Evolutionary conservation across 2,888 invertebrate species (phyloP).

Genomic region (Unio delphinus): DNA sequence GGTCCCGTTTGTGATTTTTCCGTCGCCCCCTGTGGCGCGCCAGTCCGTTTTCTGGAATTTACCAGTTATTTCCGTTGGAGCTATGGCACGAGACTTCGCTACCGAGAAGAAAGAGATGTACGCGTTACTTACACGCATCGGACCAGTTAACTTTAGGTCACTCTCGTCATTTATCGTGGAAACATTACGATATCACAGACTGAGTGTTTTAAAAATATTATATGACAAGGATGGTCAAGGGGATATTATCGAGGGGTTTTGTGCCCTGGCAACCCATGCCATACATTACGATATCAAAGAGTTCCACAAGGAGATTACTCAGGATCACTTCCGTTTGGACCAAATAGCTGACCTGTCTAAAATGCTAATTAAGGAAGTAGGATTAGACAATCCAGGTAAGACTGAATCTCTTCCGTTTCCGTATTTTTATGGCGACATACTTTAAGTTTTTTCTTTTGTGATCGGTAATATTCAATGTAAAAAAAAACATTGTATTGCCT

Average conservation of each 20-base stretch:
- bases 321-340: slow-evolving; percentile 50
- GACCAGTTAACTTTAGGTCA: slow-evolving; percentile 57
- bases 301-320: slow-evolving; percentile 25
- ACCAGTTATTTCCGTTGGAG: slow-evolving; percentile 83
- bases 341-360: slow-evolving; percentile 26
- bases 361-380: slow-evolving; percentile 52
- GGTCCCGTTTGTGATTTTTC: slow-evolving; percentile 76
- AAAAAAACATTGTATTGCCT: too few species aligned
- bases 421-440: too few species aligned
- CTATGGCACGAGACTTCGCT: slow-evolving; percentile 63
- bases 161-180: slow-evolving; percentile 42
- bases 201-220: slow-evolving; percentile 76
- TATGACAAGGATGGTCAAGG: slow-evolving; percentile 84
- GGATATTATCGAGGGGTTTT: slow-evolving; percentile 79
- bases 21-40: slow-evolving; percentile 87
- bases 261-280: slow-evolving; percentile 83
- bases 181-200: slow-evolving; percentile 28
- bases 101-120: slow-evolving; percentile 73
- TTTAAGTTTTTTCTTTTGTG: too few species aligned
- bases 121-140: slow-evolving; percentile 79
- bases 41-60: slow-evolving; percentile 87
- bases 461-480: too few species aligned
- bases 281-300: slow-evolving; percentile 75
- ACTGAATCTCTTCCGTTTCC: not conserved
- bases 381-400: slow-evolving; percentile 58